Percentiles rank a stretch among this genome's conserved stretches.
Conservation (phyloP, 2,797 vertebrate genomes). For the Gymnothorax javanicus region DNA sequence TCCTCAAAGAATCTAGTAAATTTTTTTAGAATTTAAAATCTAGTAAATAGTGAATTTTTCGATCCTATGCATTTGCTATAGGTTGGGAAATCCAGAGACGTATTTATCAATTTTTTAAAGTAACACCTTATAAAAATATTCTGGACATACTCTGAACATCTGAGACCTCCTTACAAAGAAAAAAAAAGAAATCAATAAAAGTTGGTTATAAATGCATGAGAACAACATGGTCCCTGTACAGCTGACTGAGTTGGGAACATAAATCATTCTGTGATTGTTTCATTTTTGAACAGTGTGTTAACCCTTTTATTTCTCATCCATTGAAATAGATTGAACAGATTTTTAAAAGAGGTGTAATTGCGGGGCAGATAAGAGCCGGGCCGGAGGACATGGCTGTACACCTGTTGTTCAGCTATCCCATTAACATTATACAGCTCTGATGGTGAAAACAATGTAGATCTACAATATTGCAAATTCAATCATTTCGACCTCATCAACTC, state of each 20-base stretch:
- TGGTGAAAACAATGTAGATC: neutral
- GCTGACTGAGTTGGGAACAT: neutral
- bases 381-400: neutral
- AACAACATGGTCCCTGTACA: neutral
- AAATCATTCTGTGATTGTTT: conserved; percentile 12
- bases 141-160: neutral
- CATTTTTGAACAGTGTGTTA: neutral
- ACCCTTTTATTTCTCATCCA: neutral
- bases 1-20: neutral
- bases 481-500: neutral
- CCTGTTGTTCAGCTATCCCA: neutral
- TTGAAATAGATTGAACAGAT: neutral
- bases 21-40: neutral
- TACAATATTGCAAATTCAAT: neutral
- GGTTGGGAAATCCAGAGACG: neutral
- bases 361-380: neutral
- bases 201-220: neutral
- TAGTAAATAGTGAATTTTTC: too few relatives aligned
- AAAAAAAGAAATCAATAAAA: neutral
- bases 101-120: neutral
- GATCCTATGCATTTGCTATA: neutral
- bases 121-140: neutral
- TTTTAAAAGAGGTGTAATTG: neutral
- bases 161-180: neutral
- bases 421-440: neutral